Evolutionary conservation across 2,113 vertebrate genomes (phyloP).

Genomic region (Struthidea cinerea): DNA sequence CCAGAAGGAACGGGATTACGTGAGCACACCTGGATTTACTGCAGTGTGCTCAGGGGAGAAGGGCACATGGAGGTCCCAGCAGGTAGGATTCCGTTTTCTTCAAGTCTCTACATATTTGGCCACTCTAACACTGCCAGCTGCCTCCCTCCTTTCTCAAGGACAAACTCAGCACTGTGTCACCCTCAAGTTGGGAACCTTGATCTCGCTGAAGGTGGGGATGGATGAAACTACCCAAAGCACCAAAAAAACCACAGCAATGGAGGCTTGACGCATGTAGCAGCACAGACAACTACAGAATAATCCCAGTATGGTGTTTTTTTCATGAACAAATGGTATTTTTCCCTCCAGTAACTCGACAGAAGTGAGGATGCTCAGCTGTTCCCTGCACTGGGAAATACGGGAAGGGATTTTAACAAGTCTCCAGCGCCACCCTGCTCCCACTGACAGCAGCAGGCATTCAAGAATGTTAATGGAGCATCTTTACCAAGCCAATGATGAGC

Average conservation of each 20-base stretch:
- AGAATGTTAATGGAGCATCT: background rate
- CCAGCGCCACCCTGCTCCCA: background rate
- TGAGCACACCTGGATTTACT: background rate
- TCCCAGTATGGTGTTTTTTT: background rate
- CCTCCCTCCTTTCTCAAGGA: background rate
- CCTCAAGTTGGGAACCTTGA: background rate
- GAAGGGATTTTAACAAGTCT: background rate
- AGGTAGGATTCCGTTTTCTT: background rate
- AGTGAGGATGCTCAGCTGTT: background rate
- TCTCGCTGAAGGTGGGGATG: background rate
- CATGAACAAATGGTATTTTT: background rate
- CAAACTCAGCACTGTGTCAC: background rate
- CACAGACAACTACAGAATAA: background rate
- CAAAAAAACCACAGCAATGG: background rate
- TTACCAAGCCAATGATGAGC: background rate
- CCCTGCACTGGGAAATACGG: background rate
- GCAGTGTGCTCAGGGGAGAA: background rate
- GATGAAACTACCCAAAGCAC: background rate
- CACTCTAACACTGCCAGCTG: background rate
- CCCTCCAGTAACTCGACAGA: background rate
- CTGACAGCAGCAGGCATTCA: background rate
- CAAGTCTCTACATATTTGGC: background rate
- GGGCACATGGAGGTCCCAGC: background rate
- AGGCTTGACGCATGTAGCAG: accelerated
- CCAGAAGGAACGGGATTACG: too few species aligned